Percentiles rank a stretch among this genome's conserved stretches.
Evolutionary conservation across 2,113 vertebrate species (phyloP).

Genomic region (Mobula hypostoma): DNA sequence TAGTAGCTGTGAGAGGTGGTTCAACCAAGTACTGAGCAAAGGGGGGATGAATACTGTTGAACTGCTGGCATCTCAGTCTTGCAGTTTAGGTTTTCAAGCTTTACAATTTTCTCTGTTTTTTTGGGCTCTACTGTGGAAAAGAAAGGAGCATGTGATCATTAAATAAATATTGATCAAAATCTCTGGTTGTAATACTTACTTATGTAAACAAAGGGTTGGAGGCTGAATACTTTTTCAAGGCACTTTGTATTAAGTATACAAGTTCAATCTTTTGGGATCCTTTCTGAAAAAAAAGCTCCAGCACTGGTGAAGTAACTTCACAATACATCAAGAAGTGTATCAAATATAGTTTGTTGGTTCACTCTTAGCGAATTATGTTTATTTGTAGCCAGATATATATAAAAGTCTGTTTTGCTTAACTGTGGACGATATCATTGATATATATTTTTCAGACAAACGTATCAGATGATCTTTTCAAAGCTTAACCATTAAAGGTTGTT

Average conservation of each 20-base stretch:
- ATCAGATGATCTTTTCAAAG: not conserved
- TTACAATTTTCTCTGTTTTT: no score
- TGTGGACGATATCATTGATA: not conserved
- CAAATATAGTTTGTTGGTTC: slow-evolving; percentile 9
- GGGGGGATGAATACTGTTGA: no score
- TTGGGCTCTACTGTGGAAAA: no score
- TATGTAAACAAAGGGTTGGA: no score
- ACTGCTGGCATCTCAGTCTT: no score
- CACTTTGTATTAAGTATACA: not conserved
- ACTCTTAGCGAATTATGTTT: not conserved
- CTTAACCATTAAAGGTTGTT: not conserved
- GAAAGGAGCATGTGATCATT: no score
- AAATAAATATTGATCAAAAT: no score
- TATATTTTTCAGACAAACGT: not conserved
- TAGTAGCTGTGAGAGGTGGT: no score
- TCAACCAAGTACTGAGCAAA: no score
- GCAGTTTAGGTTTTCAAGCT: no score
- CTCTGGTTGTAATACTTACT: no score
- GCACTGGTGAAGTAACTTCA: not conserved
- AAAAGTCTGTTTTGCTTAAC: not conserved
- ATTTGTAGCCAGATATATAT: not conserved
- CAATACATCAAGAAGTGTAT: not conserved
- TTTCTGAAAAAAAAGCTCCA: not conserved
- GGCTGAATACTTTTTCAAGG: not conserved
- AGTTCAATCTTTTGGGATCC: not conserved